Evolutionary conservation across 2,888 invertebrate species (phyloP), one percentile per base, ranked within the genome.

Genomic region (Sminthurinus aureus): DNA sequence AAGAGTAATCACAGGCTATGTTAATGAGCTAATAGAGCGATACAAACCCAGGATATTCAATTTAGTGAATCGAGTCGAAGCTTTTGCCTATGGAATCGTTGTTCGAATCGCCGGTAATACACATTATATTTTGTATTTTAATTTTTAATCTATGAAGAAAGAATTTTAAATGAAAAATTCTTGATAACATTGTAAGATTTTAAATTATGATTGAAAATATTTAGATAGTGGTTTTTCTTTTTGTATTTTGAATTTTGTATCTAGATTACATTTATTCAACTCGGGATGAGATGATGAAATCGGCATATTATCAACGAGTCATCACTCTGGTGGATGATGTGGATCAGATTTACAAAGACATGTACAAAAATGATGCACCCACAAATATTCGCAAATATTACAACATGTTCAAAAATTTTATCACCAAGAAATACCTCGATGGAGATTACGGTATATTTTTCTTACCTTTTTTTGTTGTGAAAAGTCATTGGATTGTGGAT

Each of bases 361-460:
- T 96, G 11, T 93, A 93, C 79, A 93, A 93, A 83, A 94, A 96
- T 89, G 96, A 96, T 89, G 92, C 95, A 0, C 91, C 96, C 38
- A 94, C 94, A 0, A 96, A 95, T 89, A 92, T 96, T 64, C 93
- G 93, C 89, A 96, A 96, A 89, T 96, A 96, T 90, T 92, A 93
- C 0, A 91, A 91, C 73, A 92, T 95, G 75, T 90, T 94, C 0
- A 93, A 94, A 92, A 92, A 93, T 85, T 93, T 94, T 85, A 88
- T 94, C 9, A 93, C 93, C 87, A 93, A 94, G 82, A 93, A 93
- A 88, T 76, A 76, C 20, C 13, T 51, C 50, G 67, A 51, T 50
- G 79, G 79, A 24, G 69, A 50, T 82, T 77, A 73, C 26, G 84
- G 87, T 82, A 80, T 9, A 58, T 58, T 58, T 58, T 58, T 18